Evolutionary conservation across 2,888 invertebrate genomes (phyloP).

Genomic region (Chrysomela aeneicollis): DNA sequence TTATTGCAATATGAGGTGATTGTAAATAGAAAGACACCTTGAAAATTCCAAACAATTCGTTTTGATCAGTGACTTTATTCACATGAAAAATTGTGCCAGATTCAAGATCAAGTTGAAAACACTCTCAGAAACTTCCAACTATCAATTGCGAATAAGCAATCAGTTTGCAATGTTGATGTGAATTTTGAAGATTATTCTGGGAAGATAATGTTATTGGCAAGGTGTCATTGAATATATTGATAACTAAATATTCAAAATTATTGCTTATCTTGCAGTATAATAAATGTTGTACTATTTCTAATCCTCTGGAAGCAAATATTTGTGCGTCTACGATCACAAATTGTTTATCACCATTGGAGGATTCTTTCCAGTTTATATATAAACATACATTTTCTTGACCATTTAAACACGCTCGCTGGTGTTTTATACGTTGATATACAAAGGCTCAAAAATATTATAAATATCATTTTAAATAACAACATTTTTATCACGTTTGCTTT

Average conservation of each 20-base stretch:
- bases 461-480: conserved; percentile 46
- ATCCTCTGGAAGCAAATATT: background rate
- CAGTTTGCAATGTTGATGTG: no score
- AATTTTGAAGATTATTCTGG: no score
- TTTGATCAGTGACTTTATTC: no score
- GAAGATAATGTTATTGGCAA: no score
- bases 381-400: conserved; percentile 37
- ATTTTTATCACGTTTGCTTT: conserved; percentile 53
- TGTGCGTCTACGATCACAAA: conserved; percentile 16
- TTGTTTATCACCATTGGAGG: conserved; percentile 24
- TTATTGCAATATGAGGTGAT: background rate
- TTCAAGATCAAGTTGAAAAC: no score
- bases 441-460: conserved; percentile 48
- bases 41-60: no score
- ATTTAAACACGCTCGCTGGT: conserved; percentile 36
- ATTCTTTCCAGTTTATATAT: conserved; percentile 31
- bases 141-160: no score
- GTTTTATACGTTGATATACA: conserved; percentile 39
- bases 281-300: background rate
- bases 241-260: conserved; percentile 15
- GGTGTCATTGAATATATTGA: conserved; percentile 9
- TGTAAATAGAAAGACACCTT: background rate
- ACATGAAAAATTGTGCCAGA: no score
- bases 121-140: no score
- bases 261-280: background rate